These are phyloP conservation scores for Drosophila athabasca DNA, from an alignment of 1,140 invertebrate species.

Conservation along the genomic window DNA sequence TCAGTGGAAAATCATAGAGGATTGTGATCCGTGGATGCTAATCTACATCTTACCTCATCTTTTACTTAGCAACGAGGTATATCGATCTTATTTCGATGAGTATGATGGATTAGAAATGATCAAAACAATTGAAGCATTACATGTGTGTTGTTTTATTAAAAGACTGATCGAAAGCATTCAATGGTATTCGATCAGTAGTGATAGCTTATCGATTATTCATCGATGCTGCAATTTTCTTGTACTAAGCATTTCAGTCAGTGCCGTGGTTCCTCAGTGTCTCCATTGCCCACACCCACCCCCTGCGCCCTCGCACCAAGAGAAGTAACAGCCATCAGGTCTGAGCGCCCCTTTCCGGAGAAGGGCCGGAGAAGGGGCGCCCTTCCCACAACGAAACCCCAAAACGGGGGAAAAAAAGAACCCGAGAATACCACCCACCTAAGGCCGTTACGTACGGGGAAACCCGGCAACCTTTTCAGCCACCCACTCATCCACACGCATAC, in stretches of 20 bases:
- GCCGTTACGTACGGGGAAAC: constrained; percentile 71
- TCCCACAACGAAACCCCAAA: constrained; percentile 19
- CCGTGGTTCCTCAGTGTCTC: background rate
- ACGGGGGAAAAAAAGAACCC: constrained; percentile 41
- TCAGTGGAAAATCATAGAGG: background rate
- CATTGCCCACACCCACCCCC: constrained; percentile 35
- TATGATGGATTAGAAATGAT: too few species aligned
- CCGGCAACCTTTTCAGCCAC: constrained; percentile 48
- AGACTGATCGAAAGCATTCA: background rate
- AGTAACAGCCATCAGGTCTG: constrained; percentile 70
- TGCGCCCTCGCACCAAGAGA: constrained; percentile 16
- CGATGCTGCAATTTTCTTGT: too few species aligned
- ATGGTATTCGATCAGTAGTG: too few species aligned
- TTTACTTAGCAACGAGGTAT: too few species aligned
- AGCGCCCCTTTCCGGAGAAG: constrained; percentile 20
- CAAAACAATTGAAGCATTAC: too few species aligned
- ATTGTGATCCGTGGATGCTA: too few species aligned
- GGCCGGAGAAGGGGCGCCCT: constrained; percentile 13
- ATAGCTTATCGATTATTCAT: too few species aligned
- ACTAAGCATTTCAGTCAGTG: too few species aligned
- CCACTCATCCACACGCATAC: constrained; percentile 24
- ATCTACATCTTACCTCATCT: too few species aligned
- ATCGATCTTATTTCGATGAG: too few species aligned
- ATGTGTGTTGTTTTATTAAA: background rate
- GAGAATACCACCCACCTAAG: constrained; percentile 50